Base-by-base conservation (phyloP, 2,797 vertebrate genomes). In the Psittacula echo region DNA sequence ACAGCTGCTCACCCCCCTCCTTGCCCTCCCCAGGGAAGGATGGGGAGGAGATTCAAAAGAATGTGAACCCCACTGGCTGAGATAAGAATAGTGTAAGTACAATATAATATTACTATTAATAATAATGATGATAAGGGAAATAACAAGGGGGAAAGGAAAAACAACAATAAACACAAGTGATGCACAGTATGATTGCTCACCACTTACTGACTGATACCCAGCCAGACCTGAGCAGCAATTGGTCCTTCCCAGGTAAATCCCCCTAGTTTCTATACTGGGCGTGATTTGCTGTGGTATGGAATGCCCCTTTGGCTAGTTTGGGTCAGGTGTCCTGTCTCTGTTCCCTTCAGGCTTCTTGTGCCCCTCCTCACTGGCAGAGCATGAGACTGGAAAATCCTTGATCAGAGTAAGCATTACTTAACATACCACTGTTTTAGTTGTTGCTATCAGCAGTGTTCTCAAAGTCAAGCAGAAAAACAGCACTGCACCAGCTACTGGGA, bases 121-220 rank as follows among this genome's bases (percentile, higher is more conserved):
- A 19, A 5, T 54, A 34, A 5, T 15, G 24, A 34, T 34, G 5
- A 34, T 58, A 58, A 34, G 22, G 56, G 56, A 24, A 34, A 34
- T 11, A 58, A 15, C 21, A 56, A 58, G 56, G 56, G n/a, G n/a
- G 22, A 37, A 37, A 37, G 56, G n/a, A 37, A 60, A 24, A 60
- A 24, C n/a, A 58, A n/a, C 14, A 24, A 26, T 37, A 37, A 60
- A 60, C n/a, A 26, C n/a, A 60, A 24, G n/a, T 60, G 23, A 60
- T 37, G 23, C 22, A 11, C n/a, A 60, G 7, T 34, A 17, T 7
- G 7, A 26, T 17, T 60, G 56, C 14, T 17, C n/a, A 26, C 56
- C n/a, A 17, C n/a, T 34, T 2, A 1, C 56, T 34, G 56, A 34
- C n/a, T 1, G 2, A 58, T 24, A 34, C 56, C n/a, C 10, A 60